These are phyloP conservation scores for Diplogasteroides magnus DNA, from an alignment of 1,140 invertebrate species.

Conservation along the genomic window DNA sequence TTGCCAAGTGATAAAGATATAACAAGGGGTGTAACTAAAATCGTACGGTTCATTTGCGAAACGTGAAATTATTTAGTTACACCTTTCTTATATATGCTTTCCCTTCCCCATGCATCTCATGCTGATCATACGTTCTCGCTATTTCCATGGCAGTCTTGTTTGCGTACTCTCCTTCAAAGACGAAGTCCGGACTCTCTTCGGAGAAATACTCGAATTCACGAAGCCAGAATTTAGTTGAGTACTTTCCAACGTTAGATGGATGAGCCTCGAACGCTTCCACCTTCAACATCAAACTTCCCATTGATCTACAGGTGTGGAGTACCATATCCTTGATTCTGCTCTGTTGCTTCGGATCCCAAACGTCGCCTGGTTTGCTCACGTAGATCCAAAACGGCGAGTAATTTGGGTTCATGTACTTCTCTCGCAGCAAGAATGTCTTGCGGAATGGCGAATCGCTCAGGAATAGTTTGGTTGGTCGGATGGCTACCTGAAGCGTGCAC, in stretches of 20 bases:
- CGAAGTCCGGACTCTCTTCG: too few species aligned
- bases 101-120: too few species aligned
- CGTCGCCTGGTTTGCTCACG: slow-evolving; percentile 51
- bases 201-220: slow-evolving; percentile 49
- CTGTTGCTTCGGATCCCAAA: slow-evolving; percentile 32
- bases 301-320: too few species aligned
- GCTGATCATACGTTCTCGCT: too few species aligned
- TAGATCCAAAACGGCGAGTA: slow-evolving; percentile 49
- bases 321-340: slow-evolving; percentile 23
- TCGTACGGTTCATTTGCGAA: too few species aligned
- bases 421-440: too few species aligned
- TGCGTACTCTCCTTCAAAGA: too few species aligned
- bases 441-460: slow-evolving; percentile 41
- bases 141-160: too few species aligned
- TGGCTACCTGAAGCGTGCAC: slow-evolving; percentile 46
- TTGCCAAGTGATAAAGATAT: too few species aligned
- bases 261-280: slow-evolving; percentile 39
- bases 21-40: too few species aligned
- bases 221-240: slow-evolving; percentile 54
- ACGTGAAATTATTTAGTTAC: too few species aligned
- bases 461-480: slow-evolving; percentile 48
- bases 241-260: slow-evolving; percentile 43
- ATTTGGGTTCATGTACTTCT: slow-evolving; percentile 49
- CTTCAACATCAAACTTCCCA: slow-evolving; percentile 29
- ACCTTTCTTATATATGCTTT: too few species aligned